Evolutionary conservation across 1,140 invertebrate species (phyloP).

Genomic region (Carcinoscorpius rotundicauda): DNA sequence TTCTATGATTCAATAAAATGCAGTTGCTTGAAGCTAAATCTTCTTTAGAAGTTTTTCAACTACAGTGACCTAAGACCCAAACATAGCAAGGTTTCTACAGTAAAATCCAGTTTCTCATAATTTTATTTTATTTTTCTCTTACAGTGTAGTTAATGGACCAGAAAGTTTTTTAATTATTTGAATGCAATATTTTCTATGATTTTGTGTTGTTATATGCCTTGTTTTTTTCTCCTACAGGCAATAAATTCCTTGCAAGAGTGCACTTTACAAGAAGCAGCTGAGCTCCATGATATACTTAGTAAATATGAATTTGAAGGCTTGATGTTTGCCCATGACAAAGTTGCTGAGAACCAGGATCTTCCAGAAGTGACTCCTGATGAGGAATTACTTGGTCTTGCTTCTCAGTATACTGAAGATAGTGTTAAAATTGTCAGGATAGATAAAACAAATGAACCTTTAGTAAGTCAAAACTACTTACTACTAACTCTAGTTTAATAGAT

Average conservation of each 20-base stretch:
- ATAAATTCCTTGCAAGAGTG: constrained; percentile 39
- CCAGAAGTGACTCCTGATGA: constrained; percentile 28
- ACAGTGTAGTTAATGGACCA: no score
- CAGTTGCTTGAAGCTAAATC: no score
- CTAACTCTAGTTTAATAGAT: no score
- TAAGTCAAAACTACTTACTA: constrained; percentile 28
- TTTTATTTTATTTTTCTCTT: no score
- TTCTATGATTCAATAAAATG: no score
- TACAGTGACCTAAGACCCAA: no score
- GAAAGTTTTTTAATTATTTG: no score
- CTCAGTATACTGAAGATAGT: constrained; percentile 36
- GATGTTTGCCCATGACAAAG: constrained; percentile 74
- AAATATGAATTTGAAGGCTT: constrained; percentile 75
- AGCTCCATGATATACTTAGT: constrained; percentile 51
- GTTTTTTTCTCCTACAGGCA: constrained; percentile 6
- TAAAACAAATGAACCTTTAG: constrained; percentile 91
- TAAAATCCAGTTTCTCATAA: no score
- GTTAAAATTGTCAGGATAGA: constrained; percentile 79
- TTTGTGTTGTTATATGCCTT: no score
- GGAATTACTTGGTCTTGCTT: constrained; percentile 33
- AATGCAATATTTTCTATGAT: no score
- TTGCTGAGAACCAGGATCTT: constrained; percentile 56
- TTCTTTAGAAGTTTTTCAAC: no score
- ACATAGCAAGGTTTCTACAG: no score
- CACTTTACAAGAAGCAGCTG: constrained; percentile 45